These are phyloP conservation scores for Gastracanthus pulcherrimus DNA, from an alignment of 2,888 invertebrate species.

Conservation along the genomic window DNA sequence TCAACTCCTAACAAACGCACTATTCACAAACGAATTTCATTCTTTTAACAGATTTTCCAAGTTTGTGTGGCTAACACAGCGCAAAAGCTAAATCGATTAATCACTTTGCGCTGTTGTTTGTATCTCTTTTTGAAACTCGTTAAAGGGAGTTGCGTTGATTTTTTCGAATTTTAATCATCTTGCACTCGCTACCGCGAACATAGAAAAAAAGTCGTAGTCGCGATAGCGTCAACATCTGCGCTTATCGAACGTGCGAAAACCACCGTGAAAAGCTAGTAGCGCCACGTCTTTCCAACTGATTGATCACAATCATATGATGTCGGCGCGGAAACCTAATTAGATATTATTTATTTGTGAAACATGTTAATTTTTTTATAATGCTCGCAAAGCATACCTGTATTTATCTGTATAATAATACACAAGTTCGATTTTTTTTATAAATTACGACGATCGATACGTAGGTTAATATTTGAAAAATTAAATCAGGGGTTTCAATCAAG, in stretches of 20 bases:
- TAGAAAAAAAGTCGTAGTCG: background rate
- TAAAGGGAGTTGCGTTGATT: conserved; percentile 13
- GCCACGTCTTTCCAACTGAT: conserved; percentile 26
- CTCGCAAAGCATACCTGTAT: too few relatives aligned
- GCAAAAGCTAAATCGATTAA: conserved; percentile 30
- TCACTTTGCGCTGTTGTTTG: conserved; percentile 7
- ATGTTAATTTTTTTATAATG: background rate
- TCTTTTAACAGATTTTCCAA: conserved; percentile 24
- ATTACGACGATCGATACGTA: too few relatives aligned
- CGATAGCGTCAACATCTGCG: conserved; percentile 29
- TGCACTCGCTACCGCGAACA: conserved; percentile 9
- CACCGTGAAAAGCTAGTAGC: conserved; percentile 29
- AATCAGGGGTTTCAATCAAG: too few relatives aligned
- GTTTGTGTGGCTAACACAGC: background rate
- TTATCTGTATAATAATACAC: too few relatives aligned
- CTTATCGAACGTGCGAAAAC: conserved; percentile 3
- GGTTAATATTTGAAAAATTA: too few relatives aligned
- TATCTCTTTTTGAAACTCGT: conserved; percentile 23
- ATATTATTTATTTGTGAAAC: background rate
- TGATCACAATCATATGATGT: conserved; percentile 47
- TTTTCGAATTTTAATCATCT: conserved; percentile 32
- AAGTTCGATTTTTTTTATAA: too few relatives aligned
- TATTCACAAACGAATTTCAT: conserved; percentile 5
- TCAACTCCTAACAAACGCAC: background rate
- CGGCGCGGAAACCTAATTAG: conserved; percentile 41